These are phyloP conservation scores for Austrofundulus limnaeus DNA, from an alignment of 2,113 vertebrate genomes.

Conservation along the genomic window DNA sequence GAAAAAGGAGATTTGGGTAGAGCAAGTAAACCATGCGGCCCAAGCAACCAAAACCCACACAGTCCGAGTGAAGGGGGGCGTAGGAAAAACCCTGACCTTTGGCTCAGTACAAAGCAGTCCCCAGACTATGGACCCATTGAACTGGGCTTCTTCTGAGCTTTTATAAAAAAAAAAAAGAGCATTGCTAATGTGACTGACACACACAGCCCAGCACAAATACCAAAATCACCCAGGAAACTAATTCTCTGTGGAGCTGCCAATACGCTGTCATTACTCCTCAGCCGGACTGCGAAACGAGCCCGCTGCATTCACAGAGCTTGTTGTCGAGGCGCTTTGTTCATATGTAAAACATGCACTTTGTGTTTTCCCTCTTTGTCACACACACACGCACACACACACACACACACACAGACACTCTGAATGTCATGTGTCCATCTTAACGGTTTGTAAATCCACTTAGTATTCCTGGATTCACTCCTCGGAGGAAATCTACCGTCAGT, in stretches of 20 bases:
- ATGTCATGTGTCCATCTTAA: slow-evolving; percentile 55
- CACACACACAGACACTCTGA: slow-evolving; percentile 26
- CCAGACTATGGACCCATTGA: slow-evolving; percentile 61
- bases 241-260: slow-evolving; percentile 50
- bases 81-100: slow-evolving; percentile 68
- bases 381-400: slow-evolving; percentile 26
- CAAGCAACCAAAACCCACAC: slow-evolving; percentile 41
- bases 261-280: slow-evolving; percentile 47
- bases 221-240: slow-evolving; percentile 68
- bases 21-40: slow-evolving; percentile 56
- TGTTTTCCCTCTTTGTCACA: slow-evolving; percentile 17
- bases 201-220: slow-evolving; percentile 47
- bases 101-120: slow-evolving; percentile 59
- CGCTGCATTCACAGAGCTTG: slow-evolving; percentile 35
- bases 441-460: slow-evolving; percentile 55
- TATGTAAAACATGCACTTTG: slow-evolving; percentile 52
- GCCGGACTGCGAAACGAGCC: slow-evolving; percentile 28
- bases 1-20: slow-evolving; percentile 11
- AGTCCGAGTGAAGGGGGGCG: slow-evolving; percentile 37
- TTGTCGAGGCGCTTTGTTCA: slow-evolving; percentile 54
- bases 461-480: slow-evolving; percentile 56
- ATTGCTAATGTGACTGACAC: slow-evolving; percentile 62
- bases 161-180: slow-evolving; percentile 56
- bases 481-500: slow-evolving; percentile 57
- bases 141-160: slow-evolving; percentile 56